phyloP scores from a whole-genome alignment of 2,888 invertebrate species.

The Leistus spinibarbis region DNA sequence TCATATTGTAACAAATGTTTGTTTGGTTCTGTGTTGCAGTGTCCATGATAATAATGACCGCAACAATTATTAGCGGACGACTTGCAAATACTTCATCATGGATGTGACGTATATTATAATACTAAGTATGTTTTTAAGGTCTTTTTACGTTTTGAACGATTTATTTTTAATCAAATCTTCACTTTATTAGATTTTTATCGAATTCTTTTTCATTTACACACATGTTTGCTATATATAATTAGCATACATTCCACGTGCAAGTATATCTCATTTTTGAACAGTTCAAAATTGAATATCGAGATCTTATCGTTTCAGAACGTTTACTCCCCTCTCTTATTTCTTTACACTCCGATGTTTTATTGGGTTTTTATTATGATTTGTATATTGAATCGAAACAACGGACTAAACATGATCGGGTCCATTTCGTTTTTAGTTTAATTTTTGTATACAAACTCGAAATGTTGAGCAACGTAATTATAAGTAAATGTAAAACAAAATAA shows the following conservation, averaged over 20 bases:
- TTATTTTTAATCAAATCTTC: slow-evolving; percentile 43
- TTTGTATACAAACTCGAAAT: slow-evolving; percentile 39
- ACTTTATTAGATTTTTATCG: background rate
- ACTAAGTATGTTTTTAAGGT: slow-evolving; percentile 23
- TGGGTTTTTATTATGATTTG: background rate
- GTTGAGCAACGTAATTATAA: slow-evolving; percentile 33
- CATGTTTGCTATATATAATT: slow-evolving; percentile 37
- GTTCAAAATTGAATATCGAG: background rate
- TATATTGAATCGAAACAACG: slow-evolving; percentile 23
- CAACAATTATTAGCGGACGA: slow-evolving; percentile 61
- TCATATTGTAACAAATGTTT: background rate
- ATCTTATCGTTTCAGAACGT: background rate
- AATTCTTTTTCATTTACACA: background rate
- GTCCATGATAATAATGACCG: slow-evolving; percentile 70
- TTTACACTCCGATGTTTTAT: background rate
- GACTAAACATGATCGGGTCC: slow-evolving; percentile 31
- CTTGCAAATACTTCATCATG: slow-evolving; percentile 15
- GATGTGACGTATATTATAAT: slow-evolving; percentile 19
- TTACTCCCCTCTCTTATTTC: background rate
- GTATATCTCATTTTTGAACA: background rate
- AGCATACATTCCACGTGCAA: slow-evolving; percentile 31
- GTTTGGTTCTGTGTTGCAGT: slow-evolving; percentile 56
- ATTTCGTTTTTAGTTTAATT: slow-evolving; percentile 39
- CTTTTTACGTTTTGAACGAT: slow-evolving; percentile 19
- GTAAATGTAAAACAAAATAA: slow-evolving; percentile 23